Conservation (phyloP, 92 coral and sea anemone species). For the Epizoanthus stellaris region DNA sequence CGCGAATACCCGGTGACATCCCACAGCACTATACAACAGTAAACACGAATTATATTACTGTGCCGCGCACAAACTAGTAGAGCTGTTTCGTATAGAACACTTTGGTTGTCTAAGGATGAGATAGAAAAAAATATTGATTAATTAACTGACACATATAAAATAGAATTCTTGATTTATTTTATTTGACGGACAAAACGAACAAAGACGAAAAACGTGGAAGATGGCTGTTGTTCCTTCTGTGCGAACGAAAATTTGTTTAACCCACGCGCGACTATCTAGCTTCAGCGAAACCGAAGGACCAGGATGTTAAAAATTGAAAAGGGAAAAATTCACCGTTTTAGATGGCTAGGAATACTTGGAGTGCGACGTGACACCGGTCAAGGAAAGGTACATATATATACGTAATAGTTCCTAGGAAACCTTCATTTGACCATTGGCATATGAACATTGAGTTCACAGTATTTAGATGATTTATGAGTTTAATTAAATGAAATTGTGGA, state of each 20-base stretch:
- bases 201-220: neutral
- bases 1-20: neutral
- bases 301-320: neutral
- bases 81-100: no score
- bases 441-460: constrained; percentile 27
- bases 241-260: constrained; percentile 12
- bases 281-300: no score
- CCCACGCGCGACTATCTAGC: no score
- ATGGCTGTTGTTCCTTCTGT: neutral
- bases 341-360: neutral
- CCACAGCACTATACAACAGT: constrained; percentile 7
- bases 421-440: constrained; percentile 31
- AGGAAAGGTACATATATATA: neutral
- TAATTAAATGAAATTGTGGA: constrained; percentile 20
- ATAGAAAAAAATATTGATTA: neutral
- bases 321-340: constrained; percentile 5
- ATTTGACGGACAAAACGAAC: neutral
- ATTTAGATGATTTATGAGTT: constrained; percentile 33
- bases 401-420: constrained; percentile 37
- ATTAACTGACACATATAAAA: constrained; percentile 1
- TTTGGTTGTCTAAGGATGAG: neutral
- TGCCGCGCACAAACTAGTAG: neutral
- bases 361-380: no score
- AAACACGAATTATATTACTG: neutral
- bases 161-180: neutral